Conservation (phyloP, 1,140 invertebrate genomes). For the Lepeophtheirus salmonis region DNA sequence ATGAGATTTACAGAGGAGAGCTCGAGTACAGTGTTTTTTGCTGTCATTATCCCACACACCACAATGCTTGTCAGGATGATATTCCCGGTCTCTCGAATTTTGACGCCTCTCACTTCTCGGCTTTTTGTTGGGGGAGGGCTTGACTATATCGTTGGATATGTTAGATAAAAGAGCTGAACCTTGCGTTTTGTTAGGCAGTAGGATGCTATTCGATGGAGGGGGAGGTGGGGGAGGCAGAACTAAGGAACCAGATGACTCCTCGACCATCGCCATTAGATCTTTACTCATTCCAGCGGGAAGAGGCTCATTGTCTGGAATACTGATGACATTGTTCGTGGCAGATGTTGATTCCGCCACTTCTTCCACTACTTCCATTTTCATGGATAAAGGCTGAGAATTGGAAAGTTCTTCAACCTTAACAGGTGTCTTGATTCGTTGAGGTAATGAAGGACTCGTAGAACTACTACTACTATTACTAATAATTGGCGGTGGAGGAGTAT, state of each 20-base stretch:
- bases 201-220: not conserved
- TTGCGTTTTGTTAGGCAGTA: not conserved
- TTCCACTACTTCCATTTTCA: not conserved
- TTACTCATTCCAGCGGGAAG: constrained; percentile 10
- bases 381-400: not conserved
- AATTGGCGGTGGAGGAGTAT: not conserved
- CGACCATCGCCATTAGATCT: constrained; percentile 11
- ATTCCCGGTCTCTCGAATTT: constrained; percentile 6
- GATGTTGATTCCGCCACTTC: constrained; percentile 8
- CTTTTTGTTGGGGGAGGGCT: not conserved
- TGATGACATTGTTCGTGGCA: constrained; percentile 15
- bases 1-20: constrained; percentile 63
- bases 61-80: constrained; percentile 17
- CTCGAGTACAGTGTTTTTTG: constrained; percentile 41
- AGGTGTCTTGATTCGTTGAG: not conserved
- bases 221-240: not conserved
- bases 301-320: constrained; percentile 14
- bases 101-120: not conserved
- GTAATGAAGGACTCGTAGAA: not conserved
- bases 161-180: not conserved
- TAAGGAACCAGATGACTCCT: not conserved
- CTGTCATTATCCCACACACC: constrained; percentile 15
- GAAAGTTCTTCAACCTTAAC: not conserved
- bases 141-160: not conserved
- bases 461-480: not conserved